These are phyloP conservation scores for Platyura marginata DNA, from an alignment of 1,140 invertebrate species.

Conservation along the genomic window DNA sequence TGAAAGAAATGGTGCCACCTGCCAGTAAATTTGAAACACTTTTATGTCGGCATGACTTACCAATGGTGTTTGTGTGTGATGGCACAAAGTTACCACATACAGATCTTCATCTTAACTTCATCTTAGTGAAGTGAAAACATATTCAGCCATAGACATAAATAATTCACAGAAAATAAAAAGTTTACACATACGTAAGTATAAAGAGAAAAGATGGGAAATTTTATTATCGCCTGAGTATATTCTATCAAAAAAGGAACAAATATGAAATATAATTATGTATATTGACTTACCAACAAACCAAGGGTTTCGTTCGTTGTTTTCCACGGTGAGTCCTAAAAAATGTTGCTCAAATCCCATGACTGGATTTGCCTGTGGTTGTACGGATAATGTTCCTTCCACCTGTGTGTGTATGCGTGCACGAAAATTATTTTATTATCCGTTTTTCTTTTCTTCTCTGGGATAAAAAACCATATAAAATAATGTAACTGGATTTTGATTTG, in stretches of 20 bases:
- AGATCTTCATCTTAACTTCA: neutral
- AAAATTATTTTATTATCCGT: too few species aligned
- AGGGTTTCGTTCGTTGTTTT: constrained; percentile 75
- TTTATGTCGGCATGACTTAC: too few species aligned
- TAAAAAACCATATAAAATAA: neutral
- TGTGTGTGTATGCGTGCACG: constrained; percentile 2
- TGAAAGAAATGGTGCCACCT: neutral
- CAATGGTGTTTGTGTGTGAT: too few species aligned
- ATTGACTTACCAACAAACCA: constrained; percentile 73
- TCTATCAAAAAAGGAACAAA: neutral
- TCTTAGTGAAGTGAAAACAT: too few species aligned
- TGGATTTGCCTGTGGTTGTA: constrained; percentile 77
- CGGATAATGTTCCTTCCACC: constrained; percentile 75
- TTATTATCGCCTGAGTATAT: neutral
- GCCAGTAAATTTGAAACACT: too few species aligned
- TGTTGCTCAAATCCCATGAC: constrained; percentile 77
- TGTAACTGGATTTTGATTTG: neutral
- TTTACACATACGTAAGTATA: neutral
- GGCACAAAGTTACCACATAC: neutral
- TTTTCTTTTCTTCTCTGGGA: too few species aligned
- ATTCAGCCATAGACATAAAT: too few species aligned
- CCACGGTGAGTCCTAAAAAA: constrained; percentile 66
- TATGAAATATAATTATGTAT: too few species aligned
- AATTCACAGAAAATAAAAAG: neutral
- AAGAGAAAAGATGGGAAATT: neutral